A percentile compares a stretch with the other conserved stretches of the same genome.
Evolutionary conservation across 2,797 vertebrate species (phyloP).

Genomic region (Acanthopagrus latus): DNA sequence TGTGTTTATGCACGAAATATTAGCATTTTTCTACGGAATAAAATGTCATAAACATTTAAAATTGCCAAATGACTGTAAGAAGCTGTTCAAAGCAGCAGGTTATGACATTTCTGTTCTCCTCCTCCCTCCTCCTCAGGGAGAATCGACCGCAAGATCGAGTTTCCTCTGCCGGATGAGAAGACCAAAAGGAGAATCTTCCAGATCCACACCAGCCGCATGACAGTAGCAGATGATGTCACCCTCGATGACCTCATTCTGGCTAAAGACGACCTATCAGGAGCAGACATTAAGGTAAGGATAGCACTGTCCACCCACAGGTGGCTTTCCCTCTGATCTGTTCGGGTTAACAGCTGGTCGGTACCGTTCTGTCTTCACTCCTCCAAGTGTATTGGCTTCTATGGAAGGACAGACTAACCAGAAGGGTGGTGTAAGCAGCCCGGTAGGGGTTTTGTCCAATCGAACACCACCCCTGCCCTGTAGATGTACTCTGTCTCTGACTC

Average conservation of each 20-base stretch:
- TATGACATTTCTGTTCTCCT: background rate
- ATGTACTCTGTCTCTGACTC: background rate
- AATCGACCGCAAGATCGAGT: conserved; percentile 98
- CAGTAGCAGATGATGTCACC: conserved; percentile 92
- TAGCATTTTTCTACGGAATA: background rate
- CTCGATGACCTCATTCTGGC: conserved; percentile 97
- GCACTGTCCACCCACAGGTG: background rate
- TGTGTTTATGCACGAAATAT: background rate
- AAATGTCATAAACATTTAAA: background rate
- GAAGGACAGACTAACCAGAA: background rate
- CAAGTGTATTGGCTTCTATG: background rate
- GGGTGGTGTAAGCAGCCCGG: background rate
- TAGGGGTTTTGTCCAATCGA: background rate
- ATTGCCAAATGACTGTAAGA: background rate
- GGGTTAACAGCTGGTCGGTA: no score
- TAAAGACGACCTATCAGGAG: conserved; percentile 97
- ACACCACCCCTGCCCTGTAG: background rate
- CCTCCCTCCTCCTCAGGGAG: conserved; percentile 83
- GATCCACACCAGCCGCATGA: conserved; percentile 99
- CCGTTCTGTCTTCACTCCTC: background rate
- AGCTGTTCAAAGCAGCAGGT: background rate
- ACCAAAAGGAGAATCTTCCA: conserved; percentile 98
- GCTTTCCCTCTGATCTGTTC: background rate
- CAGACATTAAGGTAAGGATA: conserved; percentile 93
- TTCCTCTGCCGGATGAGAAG: conserved; percentile 96